These are phyloP conservation scores for Lepidonotus clava DNA, from an alignment of 2,888 invertebrate species.

Conservation along the genomic window DNA sequence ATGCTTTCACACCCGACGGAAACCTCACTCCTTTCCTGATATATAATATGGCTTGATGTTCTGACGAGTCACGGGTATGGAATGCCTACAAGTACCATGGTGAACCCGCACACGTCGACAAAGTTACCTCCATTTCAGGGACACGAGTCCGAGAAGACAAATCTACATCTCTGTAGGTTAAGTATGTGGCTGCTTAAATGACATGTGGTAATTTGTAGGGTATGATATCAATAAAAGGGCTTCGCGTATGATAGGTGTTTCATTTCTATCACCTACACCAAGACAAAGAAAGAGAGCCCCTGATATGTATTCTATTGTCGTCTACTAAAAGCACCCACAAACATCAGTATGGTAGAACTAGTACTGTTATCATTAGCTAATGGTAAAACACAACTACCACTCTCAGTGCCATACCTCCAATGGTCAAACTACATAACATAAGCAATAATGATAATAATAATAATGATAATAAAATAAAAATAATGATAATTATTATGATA, in stretches of 20 bases:
- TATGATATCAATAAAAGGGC: neutral
- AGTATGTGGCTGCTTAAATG: too few relatives aligned
- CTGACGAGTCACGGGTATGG: too few relatives aligned
- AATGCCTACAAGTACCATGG: too few relatives aligned
- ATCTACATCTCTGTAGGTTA: too few relatives aligned
- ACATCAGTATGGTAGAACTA: neutral
- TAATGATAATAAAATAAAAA: neutral
- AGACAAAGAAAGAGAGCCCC: neutral
- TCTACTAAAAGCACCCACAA: neutral
- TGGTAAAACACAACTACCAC: neutral
- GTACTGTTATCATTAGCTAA: neutral
- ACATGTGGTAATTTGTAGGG: neutral
- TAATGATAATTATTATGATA: slow-evolving; percentile 16
- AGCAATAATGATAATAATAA: neutral
- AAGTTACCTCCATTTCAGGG: neutral
- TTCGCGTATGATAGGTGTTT: neutral
- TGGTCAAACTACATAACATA: neutral
- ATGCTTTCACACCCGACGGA: too few relatives aligned
- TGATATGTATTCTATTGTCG: slow-evolving; percentile 19
- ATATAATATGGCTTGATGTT: too few relatives aligned
- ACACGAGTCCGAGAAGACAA: too few relatives aligned
- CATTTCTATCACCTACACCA: neutral
- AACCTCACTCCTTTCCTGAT: too few relatives aligned
- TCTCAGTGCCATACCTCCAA: neutral
- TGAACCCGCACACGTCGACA: too few relatives aligned